These are phyloP conservation scores for Rhynchonycteris naso DNA, from an alignment of 2,797 vertebrate genomes.

Conservation along the genomic window DNA sequence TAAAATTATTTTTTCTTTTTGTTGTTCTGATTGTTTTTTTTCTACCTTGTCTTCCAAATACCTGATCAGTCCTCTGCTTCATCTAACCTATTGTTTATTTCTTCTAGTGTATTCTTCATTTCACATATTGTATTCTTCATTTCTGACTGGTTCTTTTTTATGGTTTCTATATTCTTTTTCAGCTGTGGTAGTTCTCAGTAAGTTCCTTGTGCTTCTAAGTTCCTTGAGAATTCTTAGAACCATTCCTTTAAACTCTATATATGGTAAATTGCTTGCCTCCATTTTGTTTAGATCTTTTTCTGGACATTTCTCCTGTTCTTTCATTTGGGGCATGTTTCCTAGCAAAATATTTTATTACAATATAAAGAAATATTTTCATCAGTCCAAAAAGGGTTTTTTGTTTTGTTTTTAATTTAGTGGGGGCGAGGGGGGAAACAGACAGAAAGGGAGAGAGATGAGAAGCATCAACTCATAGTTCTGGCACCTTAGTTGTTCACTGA, in stretches of 20 bases:
- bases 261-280: background rate
- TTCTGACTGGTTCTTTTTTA: background rate
- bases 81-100: background rate
- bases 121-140: background rate
- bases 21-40: background rate
- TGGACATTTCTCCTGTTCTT: background rate
- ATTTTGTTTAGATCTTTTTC: background rate
- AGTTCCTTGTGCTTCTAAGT: background rate
- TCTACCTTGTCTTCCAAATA: background rate
- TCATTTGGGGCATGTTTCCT: background rate
- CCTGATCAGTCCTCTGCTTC: background rate
- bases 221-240: background rate
- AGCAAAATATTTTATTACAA: slow-evolving; percentile 28
- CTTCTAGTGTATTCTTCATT: background rate
- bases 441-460: too few relatives aligned
- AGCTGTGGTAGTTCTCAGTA: background rate
- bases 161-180: background rate
- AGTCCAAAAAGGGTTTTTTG: background rate
- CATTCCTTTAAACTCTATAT: background rate
- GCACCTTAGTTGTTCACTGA: too few relatives aligned
- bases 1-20: background rate
- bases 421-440: too few relatives aligned
- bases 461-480: too few relatives aligned
- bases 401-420: too few relatives aligned
- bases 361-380: slow-evolving; percentile 40